A percentile compares a stretch with the other conserved stretches of the same genome.
Evolutionary conservation across 1,140 invertebrate species (phyloP).

Genomic region (Sinonovacula constricta): DNA sequence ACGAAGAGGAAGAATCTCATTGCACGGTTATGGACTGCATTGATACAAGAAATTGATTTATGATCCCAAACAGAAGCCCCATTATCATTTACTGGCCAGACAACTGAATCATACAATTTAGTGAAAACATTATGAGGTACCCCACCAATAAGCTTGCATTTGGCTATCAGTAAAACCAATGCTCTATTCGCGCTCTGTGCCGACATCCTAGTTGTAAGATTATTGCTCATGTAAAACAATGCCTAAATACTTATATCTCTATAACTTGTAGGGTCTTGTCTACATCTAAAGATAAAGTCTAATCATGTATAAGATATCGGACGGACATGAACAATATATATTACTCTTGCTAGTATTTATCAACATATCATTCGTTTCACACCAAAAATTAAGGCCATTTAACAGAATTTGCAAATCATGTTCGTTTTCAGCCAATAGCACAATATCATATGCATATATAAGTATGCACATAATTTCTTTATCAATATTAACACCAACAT

Average conservation of each 20-base stretch:
- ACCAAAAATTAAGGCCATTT: conserved; percentile 29
- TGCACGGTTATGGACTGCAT: conserved; percentile 11
- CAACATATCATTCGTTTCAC: conserved; percentile 1
- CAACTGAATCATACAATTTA: conserved; percentile 27
- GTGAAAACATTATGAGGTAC: conserved; percentile 16
- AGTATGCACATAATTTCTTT: conserved; percentile 24
- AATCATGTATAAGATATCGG: background rate
- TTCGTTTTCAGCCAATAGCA: conserved; percentile 25
- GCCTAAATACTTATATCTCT: conserved; percentile 25
- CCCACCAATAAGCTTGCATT: conserved; percentile 8
- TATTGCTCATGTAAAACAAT: conserved; percentile 8
- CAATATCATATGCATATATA: conserved; percentile 49
- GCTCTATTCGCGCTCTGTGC: conserved; percentile 24
- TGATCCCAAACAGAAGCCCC: conserved; percentile 14
- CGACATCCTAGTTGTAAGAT: conserved; percentile 9
- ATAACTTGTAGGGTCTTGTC: background rate
- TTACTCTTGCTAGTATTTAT: conserved; percentile 33
- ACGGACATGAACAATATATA: conserved; percentile 16
- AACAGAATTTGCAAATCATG: conserved; percentile 28
- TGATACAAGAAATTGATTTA: conserved; percentile 18
- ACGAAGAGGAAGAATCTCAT: conserved; percentile 24
- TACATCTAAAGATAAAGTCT: conserved; percentile 21
- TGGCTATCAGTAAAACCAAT: conserved; percentile 10
- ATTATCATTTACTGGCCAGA: conserved; percentile 28
- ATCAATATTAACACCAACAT: conserved; percentile 37